Base-by-base conservation (phyloP, 1,140 invertebrate genomes). In the Harlomillsia oculata region DNA sequence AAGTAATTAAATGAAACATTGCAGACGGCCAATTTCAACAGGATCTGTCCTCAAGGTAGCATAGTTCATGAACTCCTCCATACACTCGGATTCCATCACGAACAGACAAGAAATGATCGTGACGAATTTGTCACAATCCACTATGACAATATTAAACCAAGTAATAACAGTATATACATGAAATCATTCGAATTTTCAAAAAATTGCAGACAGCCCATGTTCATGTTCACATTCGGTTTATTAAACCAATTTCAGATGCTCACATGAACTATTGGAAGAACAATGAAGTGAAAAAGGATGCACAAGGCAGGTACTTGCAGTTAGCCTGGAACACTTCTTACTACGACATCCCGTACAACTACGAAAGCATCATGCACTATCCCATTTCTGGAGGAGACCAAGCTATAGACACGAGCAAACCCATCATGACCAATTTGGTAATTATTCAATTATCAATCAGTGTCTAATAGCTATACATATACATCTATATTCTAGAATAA, bases 311-410 rank as follows among this genome's bases (percentile, higher is more conserved):
- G n/a, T n/a, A n/a, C n/a, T n/a, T n/a, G n/a, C n/a, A n/a, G n/a
- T n/a, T n/a, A n/a, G 45, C 16, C 1, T 48, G 36, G 5, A 18
- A 48, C 9, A 48, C 45, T 21, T 48, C 45, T 11, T 48, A 48
- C 28, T 48, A 48, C n/a, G 29, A 30, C 14, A 30, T 48, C 3
- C 45, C 45, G 11, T 48, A 48, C 16, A 48, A 48, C 20, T 48
- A 48, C n/a, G 45, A 48, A 34, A 48, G 45, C 23, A 48, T 48
- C 30, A 48, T 48, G 45, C 45, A 48, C 14, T 48, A 48, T 29
- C 45, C 45, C 4, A 18, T 48, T 18, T 21, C 28, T 21, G 45
- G 45, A 23, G 45, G 45, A 30, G 36, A 48, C n/a, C 30, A 28
- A 18, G 45, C 28, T 20, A 48, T 48, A n/a, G 28, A 48, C 23